Base-by-base conservation (phyloP, 2,113 vertebrate species). In the Percopsis transmontana region DNA sequence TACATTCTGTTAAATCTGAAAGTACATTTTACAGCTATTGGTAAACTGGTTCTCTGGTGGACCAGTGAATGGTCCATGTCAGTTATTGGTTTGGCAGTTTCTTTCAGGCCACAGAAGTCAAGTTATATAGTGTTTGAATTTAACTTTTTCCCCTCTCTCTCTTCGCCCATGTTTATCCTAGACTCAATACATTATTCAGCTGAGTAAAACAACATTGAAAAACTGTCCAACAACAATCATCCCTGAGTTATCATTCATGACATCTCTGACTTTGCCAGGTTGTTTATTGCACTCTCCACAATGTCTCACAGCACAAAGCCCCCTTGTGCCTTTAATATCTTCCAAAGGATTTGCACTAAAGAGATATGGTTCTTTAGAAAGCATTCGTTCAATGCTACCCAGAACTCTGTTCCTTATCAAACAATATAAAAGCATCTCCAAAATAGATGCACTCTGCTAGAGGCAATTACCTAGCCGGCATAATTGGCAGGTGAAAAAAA, bases 401-500 rank as follows among this genome's bases (percentile, higher is more conserved):
- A 67, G 58, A 41, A 68, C 61, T 19, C n/a, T 57, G 20, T 62
- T 63, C 68, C 48, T 61, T 50, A 64, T 66, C 73, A 48, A 21
- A 72, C 48, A 68, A 78, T 83, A 83, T 80, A 72, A 81, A 74
- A 82, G 66, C 67, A 48, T 18, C 47, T 76, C 65, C 40, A 66
- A 84, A 86, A 82, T 70, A 76, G 76, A 85, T 79, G 48, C 66
- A 74, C 59, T 80, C 71, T 57, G 56, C 62, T 81, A 54, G 33
- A 45, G 66, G 79, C 83, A 88, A 86, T 86, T 78, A 90, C 82
- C 62, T 68, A 52, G 68, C 21, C 44, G 64, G 38, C 62, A 63
- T 86, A 91, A 88, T 87, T 89, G 79, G 73, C 79, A 85, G 70
- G 73, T 78, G 72, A 72, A 64, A 69, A 79, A 76, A 21, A 42